A percentile compares a stretch with the other conserved stretches of the same genome.
Evolutionary conservation across 1,140 invertebrate genomes (phyloP).

Genomic region (Oryzaephilus surinamensis): DNA sequence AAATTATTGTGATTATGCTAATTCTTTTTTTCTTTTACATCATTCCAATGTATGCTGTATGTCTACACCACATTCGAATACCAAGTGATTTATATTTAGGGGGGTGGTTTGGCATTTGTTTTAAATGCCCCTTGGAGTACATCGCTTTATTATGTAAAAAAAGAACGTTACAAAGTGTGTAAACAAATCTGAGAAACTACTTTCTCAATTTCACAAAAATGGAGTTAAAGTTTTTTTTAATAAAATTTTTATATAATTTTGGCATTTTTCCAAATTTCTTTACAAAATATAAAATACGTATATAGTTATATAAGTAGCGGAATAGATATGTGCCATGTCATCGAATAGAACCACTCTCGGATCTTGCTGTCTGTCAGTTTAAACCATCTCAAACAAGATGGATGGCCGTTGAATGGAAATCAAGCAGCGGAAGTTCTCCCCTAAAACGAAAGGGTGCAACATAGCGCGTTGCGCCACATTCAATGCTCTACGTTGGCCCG

Average conservation of each 20-base stretch:
- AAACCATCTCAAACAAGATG: slow-evolving; percentile 38
- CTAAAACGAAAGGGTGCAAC: slow-evolving; percentile 29
- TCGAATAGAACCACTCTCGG: slow-evolving; percentile 33
- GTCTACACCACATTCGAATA: slow-evolving; percentile 24
- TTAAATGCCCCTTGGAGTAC: no score
- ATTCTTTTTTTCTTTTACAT: slow-evolving; percentile 29
- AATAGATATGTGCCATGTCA: slow-evolving; percentile 31
- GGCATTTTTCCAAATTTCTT: no score
- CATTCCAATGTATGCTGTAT: slow-evolving; percentile 25
- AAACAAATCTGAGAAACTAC: no score
- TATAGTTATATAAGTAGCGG: slow-evolving; percentile 10
- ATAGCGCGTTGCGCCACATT: no score
- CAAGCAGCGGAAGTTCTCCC: slow-evolving; percentile 33
- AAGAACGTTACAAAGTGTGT: no score
- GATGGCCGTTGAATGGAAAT: slow-evolving; percentile 37
- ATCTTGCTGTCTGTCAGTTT: slow-evolving; percentile 37
- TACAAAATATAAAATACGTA: no score
- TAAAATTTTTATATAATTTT: no score
- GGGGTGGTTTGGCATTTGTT: no score
- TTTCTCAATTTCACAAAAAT: no score
- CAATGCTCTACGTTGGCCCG: no score
- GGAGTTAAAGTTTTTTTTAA: no score
- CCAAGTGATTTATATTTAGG: slow-evolving; percentile 19
- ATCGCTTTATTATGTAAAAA: no score
- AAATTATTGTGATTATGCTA: slow-evolving; percentile 37